A percentile compares a stretch with the other conserved stretches of the same genome.
Conservation (phyloP, 2,113 vertebrate species). For the Orcinus orca region DNA sequence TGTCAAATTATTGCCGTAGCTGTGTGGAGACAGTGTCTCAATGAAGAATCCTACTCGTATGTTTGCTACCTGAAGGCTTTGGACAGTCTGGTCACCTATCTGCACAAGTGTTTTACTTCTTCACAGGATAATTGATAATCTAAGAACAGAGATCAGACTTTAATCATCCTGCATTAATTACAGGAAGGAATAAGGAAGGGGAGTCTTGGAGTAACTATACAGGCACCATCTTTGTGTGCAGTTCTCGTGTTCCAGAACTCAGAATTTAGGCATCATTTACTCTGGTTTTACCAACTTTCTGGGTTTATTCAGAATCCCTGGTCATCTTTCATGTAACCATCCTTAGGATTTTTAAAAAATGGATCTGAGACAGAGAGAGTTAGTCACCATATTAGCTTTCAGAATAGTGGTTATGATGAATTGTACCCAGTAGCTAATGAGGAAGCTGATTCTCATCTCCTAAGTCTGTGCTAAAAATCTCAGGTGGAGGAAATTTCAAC, state of each 20-base stretch:
- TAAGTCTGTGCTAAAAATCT: neutral
- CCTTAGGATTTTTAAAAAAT: neutral
- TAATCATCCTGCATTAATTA: rapidly evolving
- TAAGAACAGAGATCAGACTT: neutral
- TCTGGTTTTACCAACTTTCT: neutral
- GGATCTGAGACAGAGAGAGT: neutral
- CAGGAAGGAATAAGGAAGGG: neutral
- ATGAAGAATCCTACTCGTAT: neutral
- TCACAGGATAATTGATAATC: neutral
- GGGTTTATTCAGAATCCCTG: neutral
- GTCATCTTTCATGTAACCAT: neutral
- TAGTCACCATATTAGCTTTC: neutral
- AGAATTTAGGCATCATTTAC: neutral
- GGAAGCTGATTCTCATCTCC: neutral
- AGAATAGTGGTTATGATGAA: neutral
- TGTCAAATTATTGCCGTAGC: neutral
- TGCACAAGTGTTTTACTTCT: neutral
- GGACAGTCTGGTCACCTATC: neutral
- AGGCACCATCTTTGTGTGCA: neutral
- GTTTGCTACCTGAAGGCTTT: neutral
- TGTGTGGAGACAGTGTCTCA: neutral
- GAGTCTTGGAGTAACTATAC: neutral
- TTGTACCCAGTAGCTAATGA: neutral
- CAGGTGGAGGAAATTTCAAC: neutral
- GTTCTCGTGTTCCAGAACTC: neutral